Base-by-base conservation (phyloP, 2,888 invertebrate species). In the Lysandra bellargus region DNA sequence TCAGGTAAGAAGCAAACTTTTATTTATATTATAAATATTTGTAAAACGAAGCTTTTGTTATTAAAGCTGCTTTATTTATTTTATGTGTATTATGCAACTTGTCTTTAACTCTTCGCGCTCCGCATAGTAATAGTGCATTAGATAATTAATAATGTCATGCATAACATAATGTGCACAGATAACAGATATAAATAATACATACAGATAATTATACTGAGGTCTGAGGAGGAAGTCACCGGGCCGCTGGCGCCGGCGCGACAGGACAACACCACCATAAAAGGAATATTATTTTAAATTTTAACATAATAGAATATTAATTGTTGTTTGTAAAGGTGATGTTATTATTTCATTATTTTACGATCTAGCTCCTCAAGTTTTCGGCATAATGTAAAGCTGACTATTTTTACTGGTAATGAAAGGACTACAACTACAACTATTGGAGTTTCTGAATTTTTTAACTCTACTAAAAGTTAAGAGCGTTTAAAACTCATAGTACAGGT, bases 131-230 rank as follows among this genome's bases (percentile, higher is more conserved):
- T 30, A 9, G 30, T 12, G 9, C 30, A 64, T 12, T 30, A 12
- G 30, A 23, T 30, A 64, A 64, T 30, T 12, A 64, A 23, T 30
- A 64, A 64, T 30, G 30, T 64, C 9, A 64, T 12, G 12, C 30
- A 64, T 30, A 64, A 30, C 12, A 64, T 64, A 64, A 30, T 64
- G 9, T 64, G 0, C 3, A 64, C 30, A 12, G 64, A 30, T 64
- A 64, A 64, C 23, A 30, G 23, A 64, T 64, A 64, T 64, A 64
- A 64, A 64, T 64, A 64, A 64, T 64, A 30, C 64, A 64, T 30
- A 64, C 64, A 64, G 64, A 30, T 30, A 64, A 64, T 64, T 64
- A 30, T 30, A 23, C 23, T 23, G 23, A 23, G 23, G 23, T 23
- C 23, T 12, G 64, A 64, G 30, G 64, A 64, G 64, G 64, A 64